Base-by-base conservation (phyloP, 64 coral and sea anemone genomes). In the Montipora cactus region DNA sequence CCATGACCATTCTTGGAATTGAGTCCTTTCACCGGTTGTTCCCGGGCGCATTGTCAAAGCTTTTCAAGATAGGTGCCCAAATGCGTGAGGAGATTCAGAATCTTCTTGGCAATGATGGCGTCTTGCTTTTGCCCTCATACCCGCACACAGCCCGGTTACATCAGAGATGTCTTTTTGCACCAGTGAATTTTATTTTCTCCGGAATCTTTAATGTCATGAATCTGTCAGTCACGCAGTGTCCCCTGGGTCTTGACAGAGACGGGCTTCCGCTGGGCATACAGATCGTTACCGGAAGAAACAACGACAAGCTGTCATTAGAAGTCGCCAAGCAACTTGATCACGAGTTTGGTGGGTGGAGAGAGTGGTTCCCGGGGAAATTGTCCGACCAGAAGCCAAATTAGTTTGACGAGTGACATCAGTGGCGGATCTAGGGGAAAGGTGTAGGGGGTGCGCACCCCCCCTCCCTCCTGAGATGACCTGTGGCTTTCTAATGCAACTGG, bases 241-340 rank as follows among this genome's bases (percentile, higher is more conserved):
- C 95, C 59, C 81, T 97, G 25, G 95, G 95, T 15, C 87, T 97
- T 7, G 95, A 97, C 14, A 94, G 52, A 44, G 74, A 88, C 16
- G 95, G 95, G 8, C 90, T 97, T 79, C 95, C 95, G 83, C 89
- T 97, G 92, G 95, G 95, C n/a, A 94, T 97, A 81, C 95, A 97
- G 89, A 94, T 97, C 61, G 95, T 57, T 2, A 92, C 95, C 21
- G 91, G 75, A 5, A 88, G 89, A 81, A 93, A 97, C 79, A 97
- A 97, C 81, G 95, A 97, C 91, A 79, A 88, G 7, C 79, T 97
- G 18, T 91, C 95, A 58, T 44, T 97, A 12, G 92, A 82, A 47
- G 92, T 97, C 46, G 95, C 95, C 20, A 75, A 69, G 70, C 81
- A 86, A 69, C 80, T 97, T 51, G 90, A 81, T 44, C 52, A 81